Evolutionary conservation across 2,888 invertebrate species (phyloP).

Genomic region (Stenolophus ochropezus): DNA sequence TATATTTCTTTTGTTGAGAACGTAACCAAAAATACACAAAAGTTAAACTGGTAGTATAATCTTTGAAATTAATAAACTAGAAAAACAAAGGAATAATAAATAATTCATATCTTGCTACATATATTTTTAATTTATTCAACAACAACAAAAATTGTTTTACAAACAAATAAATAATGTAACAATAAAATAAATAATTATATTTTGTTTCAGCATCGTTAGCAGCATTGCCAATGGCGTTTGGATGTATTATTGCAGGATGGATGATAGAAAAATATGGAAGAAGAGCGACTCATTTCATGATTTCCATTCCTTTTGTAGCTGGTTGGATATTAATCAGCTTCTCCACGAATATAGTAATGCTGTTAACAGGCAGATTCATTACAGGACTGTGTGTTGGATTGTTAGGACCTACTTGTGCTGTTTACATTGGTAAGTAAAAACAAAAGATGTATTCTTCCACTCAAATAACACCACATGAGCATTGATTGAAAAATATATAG

Average conservation of each 20-base stretch:
- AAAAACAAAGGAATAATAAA: not conserved
- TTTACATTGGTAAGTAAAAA: conserved; percentile 67
- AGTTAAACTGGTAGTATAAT: not conserved
- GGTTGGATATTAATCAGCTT: conserved; percentile 79
- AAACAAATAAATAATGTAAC: not conserved
- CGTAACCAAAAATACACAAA: not conserved
- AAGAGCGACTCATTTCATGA: conserved; percentile 75
- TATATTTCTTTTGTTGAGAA: too few species aligned
- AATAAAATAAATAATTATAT: not conserved
- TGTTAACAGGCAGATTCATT: conserved; percentile 76
- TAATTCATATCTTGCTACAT: not conserved
- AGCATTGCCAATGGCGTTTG: conserved; percentile 79
- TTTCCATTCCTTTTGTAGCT: conserved; percentile 76
- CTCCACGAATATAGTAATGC: conserved; percentile 73
- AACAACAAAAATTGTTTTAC: too few species aligned
- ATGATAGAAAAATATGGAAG: conserved; percentile 79
- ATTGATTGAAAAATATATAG: too few species aligned
- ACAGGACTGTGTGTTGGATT: conserved; percentile 77
- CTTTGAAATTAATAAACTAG: too few species aligned
- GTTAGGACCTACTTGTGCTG: conserved; percentile 71
- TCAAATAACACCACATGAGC: too few species aligned
- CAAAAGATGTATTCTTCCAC: not conserved
- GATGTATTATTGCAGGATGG: conserved; percentile 78
- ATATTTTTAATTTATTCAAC: conserved; percentile 17
- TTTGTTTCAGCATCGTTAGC: conserved; percentile 78